Evolutionary conservation across 1,140 invertebrate species (phyloP).

Genomic region (Cryptotermes secundus): DNA sequence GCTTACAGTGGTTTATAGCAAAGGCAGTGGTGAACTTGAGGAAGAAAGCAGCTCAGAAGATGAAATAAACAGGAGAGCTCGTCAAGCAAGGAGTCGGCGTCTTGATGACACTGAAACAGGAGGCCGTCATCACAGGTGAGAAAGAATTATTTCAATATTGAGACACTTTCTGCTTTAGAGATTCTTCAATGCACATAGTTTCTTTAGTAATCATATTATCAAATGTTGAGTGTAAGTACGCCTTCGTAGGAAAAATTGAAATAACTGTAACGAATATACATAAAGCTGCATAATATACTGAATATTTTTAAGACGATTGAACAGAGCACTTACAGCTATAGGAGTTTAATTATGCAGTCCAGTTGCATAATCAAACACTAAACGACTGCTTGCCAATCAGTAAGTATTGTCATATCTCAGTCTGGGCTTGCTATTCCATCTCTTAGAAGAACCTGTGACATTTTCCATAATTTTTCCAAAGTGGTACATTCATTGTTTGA

Average conservation of each 20-base stretch:
- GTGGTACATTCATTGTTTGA: no score
- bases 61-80: conserved; percentile 36
- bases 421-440: no score
- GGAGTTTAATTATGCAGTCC: neutral
- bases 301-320: neutral
- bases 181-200: neutral
- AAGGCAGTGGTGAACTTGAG: conserved; percentile 39
- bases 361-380: no score
- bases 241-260: no score
- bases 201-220: neutral
- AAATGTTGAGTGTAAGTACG: neutral
- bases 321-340: neutral
- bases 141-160: neutral
- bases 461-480: no score
- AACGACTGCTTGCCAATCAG: no score
- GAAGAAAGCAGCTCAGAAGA: conserved; percentile 54
- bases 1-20: neutral
- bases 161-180: neutral
- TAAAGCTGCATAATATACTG: neutral
- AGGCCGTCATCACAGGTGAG: conserved; percentile 9
- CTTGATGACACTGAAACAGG: conserved; percentile 9
- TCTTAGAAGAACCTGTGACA: no score
- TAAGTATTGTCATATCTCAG: no score
- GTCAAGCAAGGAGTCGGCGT: neutral
- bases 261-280: no score